A percentile compares a stretch with the other conserved stretches of the same genome.
Evolutionary conservation across 2,797 vertebrate genomes (phyloP).

Genomic region (Hippopotamyrus pictus): DNA sequence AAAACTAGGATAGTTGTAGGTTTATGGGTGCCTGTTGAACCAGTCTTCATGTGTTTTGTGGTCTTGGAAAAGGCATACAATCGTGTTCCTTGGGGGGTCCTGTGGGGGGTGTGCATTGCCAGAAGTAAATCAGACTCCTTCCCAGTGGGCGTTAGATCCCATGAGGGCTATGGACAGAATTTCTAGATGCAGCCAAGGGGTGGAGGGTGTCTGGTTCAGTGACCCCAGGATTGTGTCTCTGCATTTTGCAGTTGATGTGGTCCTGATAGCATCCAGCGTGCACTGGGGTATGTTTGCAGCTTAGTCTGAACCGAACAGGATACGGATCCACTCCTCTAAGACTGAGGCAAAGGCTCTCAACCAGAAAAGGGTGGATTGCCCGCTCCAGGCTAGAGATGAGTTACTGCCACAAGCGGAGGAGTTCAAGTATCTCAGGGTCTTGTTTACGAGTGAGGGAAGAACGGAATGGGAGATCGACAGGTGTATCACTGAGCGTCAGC

Average conservation of each 20-base stretch:
- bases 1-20: background rate
- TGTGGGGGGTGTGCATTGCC: background rate
- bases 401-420: background rate
- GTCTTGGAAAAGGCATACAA: background rate
- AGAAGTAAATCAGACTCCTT: background rate
- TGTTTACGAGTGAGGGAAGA: background rate
- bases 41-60: background rate
- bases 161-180: background rate
- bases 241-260: background rate
- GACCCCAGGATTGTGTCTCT: background rate
- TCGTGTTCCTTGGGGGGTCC: background rate
- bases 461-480: background rate
- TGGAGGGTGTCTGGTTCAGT: background rate
- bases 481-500: background rate
- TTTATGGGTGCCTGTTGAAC: background rate
- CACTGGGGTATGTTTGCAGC: background rate
- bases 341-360: background rate
- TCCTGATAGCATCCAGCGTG: background rate
- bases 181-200: background rate
- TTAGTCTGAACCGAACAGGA: background rate
- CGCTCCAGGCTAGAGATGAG: background rate
- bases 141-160: background rate
- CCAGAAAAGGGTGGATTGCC: background rate
- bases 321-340: background rate
- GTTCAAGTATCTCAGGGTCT: background rate